Conservation (phyloP, 2,797 vertebrate species). For the Otolemur crassicaudatus region DNA sequence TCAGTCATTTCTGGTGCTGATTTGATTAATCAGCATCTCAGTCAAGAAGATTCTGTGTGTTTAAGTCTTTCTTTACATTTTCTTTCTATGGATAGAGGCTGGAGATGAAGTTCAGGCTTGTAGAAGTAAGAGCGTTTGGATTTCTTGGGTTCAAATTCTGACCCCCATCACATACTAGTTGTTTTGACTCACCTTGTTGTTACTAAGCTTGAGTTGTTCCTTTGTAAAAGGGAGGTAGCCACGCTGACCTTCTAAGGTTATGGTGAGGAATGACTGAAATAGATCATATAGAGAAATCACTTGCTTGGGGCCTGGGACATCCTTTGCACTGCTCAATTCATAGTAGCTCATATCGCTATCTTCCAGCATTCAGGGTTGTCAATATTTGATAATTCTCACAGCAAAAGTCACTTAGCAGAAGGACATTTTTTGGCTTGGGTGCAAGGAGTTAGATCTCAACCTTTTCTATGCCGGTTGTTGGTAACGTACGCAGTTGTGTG, state of each 20-base stretch:
- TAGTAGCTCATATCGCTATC: background rate
- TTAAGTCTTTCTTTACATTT: background rate
- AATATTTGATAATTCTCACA: background rate
- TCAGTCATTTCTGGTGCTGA: background rate
- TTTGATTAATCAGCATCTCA: conserved; percentile 1
- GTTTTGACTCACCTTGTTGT: background rate
- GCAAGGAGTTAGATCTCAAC: background rate
- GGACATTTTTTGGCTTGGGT: background rate
- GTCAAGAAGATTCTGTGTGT: background rate
- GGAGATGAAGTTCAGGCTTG: background rate
- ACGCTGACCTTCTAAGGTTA: background rate
- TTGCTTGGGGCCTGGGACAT: background rate
- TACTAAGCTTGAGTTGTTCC: background rate
- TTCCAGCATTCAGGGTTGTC: background rate
- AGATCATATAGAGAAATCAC: background rate
- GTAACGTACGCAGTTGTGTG: background rate
- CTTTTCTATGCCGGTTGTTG: background rate
- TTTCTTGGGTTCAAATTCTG: conserved; percentile 16
- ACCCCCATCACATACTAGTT: background rate
- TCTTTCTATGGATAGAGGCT: background rate
- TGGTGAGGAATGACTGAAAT: background rate
- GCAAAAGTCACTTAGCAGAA: background rate
- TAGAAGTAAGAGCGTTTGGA: conserved; percentile 21
- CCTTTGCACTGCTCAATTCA: background rate
- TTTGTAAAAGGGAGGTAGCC: background rate